Conservation (phyloP, 2,888 invertebrate genomes). For the Blera fallax region DNA sequence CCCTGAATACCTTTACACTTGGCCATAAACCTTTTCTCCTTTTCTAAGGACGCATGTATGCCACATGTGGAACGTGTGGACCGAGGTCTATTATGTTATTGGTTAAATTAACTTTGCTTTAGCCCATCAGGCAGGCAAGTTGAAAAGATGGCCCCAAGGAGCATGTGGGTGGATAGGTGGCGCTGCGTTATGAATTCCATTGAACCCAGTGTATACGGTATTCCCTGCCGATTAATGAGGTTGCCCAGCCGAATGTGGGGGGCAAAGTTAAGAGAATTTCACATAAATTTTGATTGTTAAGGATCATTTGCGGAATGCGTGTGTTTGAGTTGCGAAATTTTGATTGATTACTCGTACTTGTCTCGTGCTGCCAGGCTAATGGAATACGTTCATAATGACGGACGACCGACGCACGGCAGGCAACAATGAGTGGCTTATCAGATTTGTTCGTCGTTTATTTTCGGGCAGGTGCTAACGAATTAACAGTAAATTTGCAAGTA, state of each 20-base stretch:
- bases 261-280: slow-evolving; percentile 20
- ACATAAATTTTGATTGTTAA: slow-evolving; percentile 54
- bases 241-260: background rate
- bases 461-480: slow-evolving; percentile 13
- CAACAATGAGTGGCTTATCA: slow-evolving; percentile 25
- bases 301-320: slow-evolving; percentile 4
- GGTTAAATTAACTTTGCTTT: slow-evolving; percentile 54
- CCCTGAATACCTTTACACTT: slow-evolving; percentile 41
- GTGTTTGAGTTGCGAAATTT: slow-evolving; percentile 25
- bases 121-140: slow-evolving; percentile 28
- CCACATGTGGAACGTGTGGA: slow-evolving; percentile 20
- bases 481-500: slow-evolving; percentile 35
- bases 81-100: slow-evolving; percentile 54
- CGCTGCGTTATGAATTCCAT: slow-evolving; percentile 27
- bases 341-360: slow-evolving; percentile 52
- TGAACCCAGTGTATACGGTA: slow-evolving; percentile 40
- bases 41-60: background rate
- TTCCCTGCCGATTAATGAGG: slow-evolving; percentile 62
- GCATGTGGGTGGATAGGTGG: background rate
- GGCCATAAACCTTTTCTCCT: slow-evolving; percentile 8
- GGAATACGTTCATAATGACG: slow-evolving; percentile 43
- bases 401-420: background rate
- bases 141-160: slow-evolving; percentile 5
- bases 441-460: background rate
- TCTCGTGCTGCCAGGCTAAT: slow-evolving; percentile 36